Conservation (phyloP, 2,113 vertebrate genomes). For the Cardinalis cardinalis region DNA sequence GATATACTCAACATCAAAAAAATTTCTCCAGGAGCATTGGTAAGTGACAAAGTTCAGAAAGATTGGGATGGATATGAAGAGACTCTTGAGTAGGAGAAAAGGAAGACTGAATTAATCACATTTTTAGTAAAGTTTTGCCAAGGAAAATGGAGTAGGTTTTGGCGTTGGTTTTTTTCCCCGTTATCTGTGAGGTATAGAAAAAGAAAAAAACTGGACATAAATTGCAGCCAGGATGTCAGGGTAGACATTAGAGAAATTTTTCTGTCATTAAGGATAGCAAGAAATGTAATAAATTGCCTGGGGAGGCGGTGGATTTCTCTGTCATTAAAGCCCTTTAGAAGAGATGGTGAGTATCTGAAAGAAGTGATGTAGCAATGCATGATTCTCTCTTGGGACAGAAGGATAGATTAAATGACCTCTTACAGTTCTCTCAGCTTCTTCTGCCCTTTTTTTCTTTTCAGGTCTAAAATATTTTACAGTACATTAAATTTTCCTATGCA, state of each 20-base stretch:
- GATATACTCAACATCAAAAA: neutral
- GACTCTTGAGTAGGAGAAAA: neutral
- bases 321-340: slow-evolving; percentile 3
- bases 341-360: slow-evolving; percentile 1
- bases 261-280: neutral
- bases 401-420: neutral
- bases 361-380: neutral
- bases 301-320: neutral
- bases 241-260: neutral
- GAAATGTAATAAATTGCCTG: neutral
- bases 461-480: neutral
- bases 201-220: neutral
- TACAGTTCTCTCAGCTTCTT: neutral
- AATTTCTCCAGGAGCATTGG: neutral
- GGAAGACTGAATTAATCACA: neutral
- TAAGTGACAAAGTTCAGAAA: neutral
- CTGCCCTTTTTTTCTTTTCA: neutral
- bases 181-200: neutral
- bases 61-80: neutral
- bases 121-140: neutral
- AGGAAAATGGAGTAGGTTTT: neutral
- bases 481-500: neutral
- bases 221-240: neutral
- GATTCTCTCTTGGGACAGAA: neutral
- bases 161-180: neutral